Conservation (phyloP, 1,140 invertebrate species). For the Steinernema feltiae region DNA sequence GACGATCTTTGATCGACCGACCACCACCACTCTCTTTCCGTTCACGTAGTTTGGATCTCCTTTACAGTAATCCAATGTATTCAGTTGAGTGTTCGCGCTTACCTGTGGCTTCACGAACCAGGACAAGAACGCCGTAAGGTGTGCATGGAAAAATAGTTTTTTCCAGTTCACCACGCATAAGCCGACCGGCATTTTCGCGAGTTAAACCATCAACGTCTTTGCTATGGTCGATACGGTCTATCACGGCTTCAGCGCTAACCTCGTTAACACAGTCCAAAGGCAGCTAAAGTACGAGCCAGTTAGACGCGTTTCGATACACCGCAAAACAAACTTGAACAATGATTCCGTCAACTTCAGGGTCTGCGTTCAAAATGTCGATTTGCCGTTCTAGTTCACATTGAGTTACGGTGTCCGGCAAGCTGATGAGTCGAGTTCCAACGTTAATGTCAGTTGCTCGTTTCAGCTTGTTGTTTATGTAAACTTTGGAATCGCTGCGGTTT, state of each 20-base stretch:
- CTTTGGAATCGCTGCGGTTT: conserved; percentile 91
- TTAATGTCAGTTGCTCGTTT: conserved; percentile 85
- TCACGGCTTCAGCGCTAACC: conserved; percentile 46
- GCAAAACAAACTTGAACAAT: conserved; percentile 46
- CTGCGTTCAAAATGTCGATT: conserved; percentile 49
- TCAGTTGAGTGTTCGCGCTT: conserved; percentile 15
- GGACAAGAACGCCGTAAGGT: conserved; percentile 51
- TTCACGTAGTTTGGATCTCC: conserved; percentile 64
- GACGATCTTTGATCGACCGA: conserved; percentile 94
- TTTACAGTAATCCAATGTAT: conserved; percentile 31
- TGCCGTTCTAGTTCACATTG: conserved; percentile 66
- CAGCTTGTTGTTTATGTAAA: conserved; percentile 94
- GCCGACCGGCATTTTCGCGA: conserved; percentile 52
- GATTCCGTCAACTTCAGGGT: conserved; percentile 52
- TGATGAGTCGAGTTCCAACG: conserved; percentile 73
- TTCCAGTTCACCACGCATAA: conserved; percentile 50
- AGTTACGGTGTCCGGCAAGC: conserved; percentile 74
- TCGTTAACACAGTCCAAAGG: conserved; percentile 46
- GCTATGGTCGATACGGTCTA: conserved; percentile 46
- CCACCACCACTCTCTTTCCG: conserved; percentile 81
- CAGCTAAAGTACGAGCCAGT: conserved; percentile 28
- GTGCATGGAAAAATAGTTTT: conserved; percentile 53
- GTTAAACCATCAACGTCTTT: conserved; percentile 57
- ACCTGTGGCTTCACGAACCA: conserved; percentile 50
- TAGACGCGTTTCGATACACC: neutral